Percentiles rank a stretch among this genome's conserved stretches.
These are phyloP conservation scores for Mimumesa dahlbomi DNA, from an alignment of 2,888 invertebrate genomes.

Conservation along the genomic window DNA sequence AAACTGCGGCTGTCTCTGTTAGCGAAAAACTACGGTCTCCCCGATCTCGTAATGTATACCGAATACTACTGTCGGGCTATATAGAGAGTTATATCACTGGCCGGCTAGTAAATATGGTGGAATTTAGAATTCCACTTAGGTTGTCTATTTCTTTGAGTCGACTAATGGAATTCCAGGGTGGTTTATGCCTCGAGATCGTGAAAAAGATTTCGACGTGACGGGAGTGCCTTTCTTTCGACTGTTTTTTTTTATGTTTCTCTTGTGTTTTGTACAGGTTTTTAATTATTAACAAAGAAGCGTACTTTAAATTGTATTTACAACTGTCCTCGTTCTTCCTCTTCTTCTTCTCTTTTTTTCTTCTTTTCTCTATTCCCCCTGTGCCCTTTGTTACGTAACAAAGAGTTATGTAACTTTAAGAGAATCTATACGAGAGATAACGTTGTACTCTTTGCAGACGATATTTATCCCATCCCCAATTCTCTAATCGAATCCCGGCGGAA, in stretches of 20 bases:
- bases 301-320: constrained; percentile 38
- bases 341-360: too few species aligned
- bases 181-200: too few species aligned
- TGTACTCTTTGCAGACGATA: background rate
- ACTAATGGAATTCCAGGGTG: constrained; percentile 31
- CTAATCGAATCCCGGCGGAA: constrained; percentile 27
- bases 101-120: constrained; percentile 7
- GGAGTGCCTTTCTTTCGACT: too few species aligned
- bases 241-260: too few species aligned
- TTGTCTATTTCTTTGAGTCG: background rate
- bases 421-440: background rate
- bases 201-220: too few species aligned
- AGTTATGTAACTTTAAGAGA: background rate
- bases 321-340: background rate
- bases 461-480: constrained; percentile 50
- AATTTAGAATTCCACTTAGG: constrained; percentile 27
- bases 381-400: background rate
- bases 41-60: too few species aligned
- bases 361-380: too few species aligned
- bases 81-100: constrained; percentile 26
- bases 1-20: background rate
- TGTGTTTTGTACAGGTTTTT: too few species aligned
- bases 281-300: background rate
- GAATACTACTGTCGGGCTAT: too few species aligned
- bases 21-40: too few species aligned